Conservation (phyloP, 2,797 vertebrate species). For the Enteromius thamalakanensis region DNA sequence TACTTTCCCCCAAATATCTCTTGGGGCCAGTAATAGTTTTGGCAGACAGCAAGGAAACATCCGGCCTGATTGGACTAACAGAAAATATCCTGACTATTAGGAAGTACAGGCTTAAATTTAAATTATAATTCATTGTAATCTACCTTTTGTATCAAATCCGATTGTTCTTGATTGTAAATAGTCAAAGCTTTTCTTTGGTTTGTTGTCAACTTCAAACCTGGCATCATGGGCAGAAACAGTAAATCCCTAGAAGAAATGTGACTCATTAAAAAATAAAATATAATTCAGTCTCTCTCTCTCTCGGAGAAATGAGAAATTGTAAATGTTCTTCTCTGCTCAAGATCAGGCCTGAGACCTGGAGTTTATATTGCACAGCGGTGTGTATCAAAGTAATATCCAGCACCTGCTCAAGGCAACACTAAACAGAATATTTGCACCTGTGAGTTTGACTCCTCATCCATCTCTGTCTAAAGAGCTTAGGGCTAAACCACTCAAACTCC, state of each 20-base stretch:
- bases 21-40: neutral
- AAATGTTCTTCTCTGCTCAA: constrained; percentile 20
- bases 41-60: neutral
- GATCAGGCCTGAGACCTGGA: constrained; percentile 23
- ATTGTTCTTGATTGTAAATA: neutral
- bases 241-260: neutral
- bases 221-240: neutral
- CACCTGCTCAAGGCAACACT: constrained; percentile 35
- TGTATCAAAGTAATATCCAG: constrained; percentile 50
- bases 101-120: neutral
- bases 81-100: neutral
- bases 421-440: constrained; percentile 39
- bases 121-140: neutral
- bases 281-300: neutral
- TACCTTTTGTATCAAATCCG: neutral
- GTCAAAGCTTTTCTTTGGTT: neutral
- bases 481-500: constrained; percentile 34
- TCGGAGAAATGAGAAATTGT: constrained; percentile 6
- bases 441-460: constrained; percentile 43
- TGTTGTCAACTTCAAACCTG: neutral
- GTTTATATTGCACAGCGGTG: constrained; percentile 39
- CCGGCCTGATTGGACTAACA: neutral
- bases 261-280: neutral
- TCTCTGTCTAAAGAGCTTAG: constrained; percentile 52
- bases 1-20: too few species aligned